Percentiles rank a stretch among this genome's conserved stretches.
Conservation (phyloP, 2,888 invertebrate genomes). For the Cinara cedri region DNA sequence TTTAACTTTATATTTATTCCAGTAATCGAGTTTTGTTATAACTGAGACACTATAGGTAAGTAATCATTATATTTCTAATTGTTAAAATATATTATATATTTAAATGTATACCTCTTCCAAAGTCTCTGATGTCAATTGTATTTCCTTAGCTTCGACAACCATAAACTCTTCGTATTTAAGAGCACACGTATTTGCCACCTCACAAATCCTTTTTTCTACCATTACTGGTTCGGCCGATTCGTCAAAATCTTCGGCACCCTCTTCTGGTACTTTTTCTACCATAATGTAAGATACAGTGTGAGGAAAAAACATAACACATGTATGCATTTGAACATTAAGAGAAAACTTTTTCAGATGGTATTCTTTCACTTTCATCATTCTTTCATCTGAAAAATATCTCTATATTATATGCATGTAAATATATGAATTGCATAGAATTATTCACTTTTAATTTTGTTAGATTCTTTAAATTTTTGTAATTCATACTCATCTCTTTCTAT, state of each 20-base stretch:
- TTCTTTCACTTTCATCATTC: constrained; percentile 59
- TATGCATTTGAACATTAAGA: constrained; percentile 58
- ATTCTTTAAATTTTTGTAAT: constrained; percentile 65
- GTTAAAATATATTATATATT: no score
- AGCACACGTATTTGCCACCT: constrained; percentile 26
- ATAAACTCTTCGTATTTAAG: constrained; percentile 62
- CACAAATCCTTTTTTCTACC: constrained; percentile 24
- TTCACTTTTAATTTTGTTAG: constrained; percentile 62
- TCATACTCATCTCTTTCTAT: constrained; percentile 65
- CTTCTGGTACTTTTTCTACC: constrained; percentile 31
- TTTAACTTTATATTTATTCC: no score
- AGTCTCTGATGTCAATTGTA: constrained; percentile 61
- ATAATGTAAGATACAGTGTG: constrained; percentile 58
- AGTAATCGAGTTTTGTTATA: no score
- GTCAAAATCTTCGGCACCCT: not conserved
- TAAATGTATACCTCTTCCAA: constrained; percentile 58
- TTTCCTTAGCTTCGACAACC: constrained; percentile 65
- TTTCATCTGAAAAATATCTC: constrained; percentile 57
- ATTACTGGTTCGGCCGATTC: constrained; percentile 8
- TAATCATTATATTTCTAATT: no score
- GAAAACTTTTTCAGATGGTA: constrained; percentile 59
- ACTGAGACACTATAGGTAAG: no score
- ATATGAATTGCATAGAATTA: not conserved
- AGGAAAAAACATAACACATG: constrained; percentile 60
- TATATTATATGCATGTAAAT: not conserved